Percentiles rank a stretch among this genome's conserved stretches.
Evolutionary conservation across 2,888 invertebrate species (phyloP).

Genomic region (Drosophila nr. perissopoda): DNA sequence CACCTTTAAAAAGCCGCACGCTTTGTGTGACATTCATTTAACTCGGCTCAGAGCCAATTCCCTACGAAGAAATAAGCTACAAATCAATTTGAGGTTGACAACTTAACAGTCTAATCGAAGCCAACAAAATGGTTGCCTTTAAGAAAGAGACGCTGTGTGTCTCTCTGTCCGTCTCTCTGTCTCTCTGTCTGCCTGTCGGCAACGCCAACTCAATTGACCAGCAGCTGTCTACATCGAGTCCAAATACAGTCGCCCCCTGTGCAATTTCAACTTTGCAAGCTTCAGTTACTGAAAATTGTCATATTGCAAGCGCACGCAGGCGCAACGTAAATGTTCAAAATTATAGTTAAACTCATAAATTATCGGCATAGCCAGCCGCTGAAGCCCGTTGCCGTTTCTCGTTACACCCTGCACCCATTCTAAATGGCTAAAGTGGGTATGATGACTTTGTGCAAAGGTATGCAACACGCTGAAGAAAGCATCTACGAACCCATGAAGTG

Average conservation of each 20-base stretch:
- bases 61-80: conserved; percentile 56
- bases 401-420: background rate
- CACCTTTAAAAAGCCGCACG: conserved; percentile 54
- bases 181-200: conserved; percentile 1
- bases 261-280: background rate
- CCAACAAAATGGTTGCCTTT: conserved; percentile 79
- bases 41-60: conserved; percentile 28
- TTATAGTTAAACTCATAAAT: conserved; percentile 83
- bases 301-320: conserved; percentile 82
- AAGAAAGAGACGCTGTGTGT: conserved; percentile 18
- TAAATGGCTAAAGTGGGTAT: background rate
- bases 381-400: conserved; percentile 60
- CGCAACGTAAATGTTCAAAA: conserved; percentile 82
- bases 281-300: conserved; percentile 63
- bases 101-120: conserved; percentile 82
- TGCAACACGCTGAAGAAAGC: background rate
- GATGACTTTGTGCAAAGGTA: background rate
- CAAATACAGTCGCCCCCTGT: conserved; percentile 65
- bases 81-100: conserved; percentile 82
- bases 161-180: background rate
- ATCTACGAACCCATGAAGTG: background rate
- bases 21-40: conserved; percentile 63
- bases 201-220: conserved; percentile 78
- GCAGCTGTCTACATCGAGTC: conserved; percentile 75
- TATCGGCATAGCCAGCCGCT: conserved; percentile 70